Evolutionary conservation across 2,113 vertebrate species (phyloP), one percentile per base, ranked within the genome.

Genomic region (Anthoscopus minutus): DNA sequence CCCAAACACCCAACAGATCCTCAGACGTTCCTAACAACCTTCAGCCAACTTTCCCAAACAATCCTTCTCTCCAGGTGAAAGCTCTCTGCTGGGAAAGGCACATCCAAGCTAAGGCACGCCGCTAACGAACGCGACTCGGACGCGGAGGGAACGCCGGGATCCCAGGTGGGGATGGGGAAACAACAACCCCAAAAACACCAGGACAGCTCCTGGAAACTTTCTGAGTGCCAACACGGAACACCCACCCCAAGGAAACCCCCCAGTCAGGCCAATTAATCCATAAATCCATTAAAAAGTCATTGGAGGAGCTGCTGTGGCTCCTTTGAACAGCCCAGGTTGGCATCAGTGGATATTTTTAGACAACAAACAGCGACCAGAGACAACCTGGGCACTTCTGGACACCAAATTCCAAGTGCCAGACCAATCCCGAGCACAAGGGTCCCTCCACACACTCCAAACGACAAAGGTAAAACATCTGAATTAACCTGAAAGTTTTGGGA

Each of bases 61-160:
- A 42, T 69, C 40, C 47, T 22, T 18, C 20, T 4, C 47, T 45
- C 65, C 35, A 42, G 53, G 35, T 5, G 7, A 33, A 42, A 73
- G 45, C 6, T 4, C 44, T 4, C 0, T 0, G 4, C 60, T 8
- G 23, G 56, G 66, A n/a, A 42, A 33, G 47, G n/a, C 61, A 7
- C 6, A 0, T 3, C 54, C 85, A 1, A 13, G 20, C 8, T 1
- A 25, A 58, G 33, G 37, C 20, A 10, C 1, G 0, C 8, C 17
- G 0, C 2, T 11, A 31, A 73, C 0, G 0, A 76, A 67, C 10
- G 0, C 1, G 0, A 9, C 31, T 20, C 4, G 1, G 76, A 20
- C 2, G 0, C 11, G 0, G 4, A 13, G 33, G 5, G 33, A 45
- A 56, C 1, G 0, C 30, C 3, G 1, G 19, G 57, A 54, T 65